Evolutionary conservation across 53 echinoderm and acorn worm species (phyloP).

Genomic region (Holothuria leucospilota): DNA sequence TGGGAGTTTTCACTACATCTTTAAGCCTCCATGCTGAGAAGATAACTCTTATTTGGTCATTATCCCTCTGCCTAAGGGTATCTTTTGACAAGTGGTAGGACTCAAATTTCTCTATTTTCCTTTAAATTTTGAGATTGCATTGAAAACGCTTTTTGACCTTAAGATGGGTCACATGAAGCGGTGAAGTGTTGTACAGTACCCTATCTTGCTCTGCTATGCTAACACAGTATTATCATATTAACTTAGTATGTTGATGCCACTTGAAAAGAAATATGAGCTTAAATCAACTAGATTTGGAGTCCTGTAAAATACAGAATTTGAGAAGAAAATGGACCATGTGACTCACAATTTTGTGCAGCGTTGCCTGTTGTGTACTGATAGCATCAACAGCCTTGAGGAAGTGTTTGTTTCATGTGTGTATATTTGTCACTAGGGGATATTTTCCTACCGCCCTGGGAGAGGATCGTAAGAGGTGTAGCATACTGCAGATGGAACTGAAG

Average conservation of each 20-base stretch:
- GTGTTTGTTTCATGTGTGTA: background rate
- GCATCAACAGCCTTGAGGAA: too few relatives aligned
- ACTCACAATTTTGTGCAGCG: too few relatives aligned
- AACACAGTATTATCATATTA: too few relatives aligned
- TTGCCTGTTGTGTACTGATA: too few relatives aligned
- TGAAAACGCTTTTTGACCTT: constrained; percentile 18
- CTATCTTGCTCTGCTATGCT: background rate
- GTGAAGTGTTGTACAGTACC: background rate
- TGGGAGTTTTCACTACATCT: too few relatives aligned
- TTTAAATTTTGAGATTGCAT: background rate
- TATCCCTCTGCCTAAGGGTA: constrained; percentile 31
- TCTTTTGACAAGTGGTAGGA: constrained; percentile 27
- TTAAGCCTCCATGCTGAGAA: too few relatives aligned
- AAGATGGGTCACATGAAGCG: background rate
- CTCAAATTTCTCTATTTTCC: constrained; percentile 7
- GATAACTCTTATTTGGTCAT: constrained; percentile 28
- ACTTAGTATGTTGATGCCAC: too few relatives aligned
- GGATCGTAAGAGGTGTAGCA: background rate
- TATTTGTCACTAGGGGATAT: constrained; percentile 15
- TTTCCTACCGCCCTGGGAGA: background rate
- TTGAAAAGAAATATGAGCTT: too few relatives aligned
- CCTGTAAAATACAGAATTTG: too few relatives aligned
- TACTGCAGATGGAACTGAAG: too few relatives aligned
- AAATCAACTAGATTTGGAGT: too few relatives aligned
- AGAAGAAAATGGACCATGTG: too few relatives aligned